Percentiles rank a stretch among this genome's conserved stretches.
phyloP scores from a whole-genome alignment of 2,888 invertebrate genomes.

The Xylota segnis region DNA sequence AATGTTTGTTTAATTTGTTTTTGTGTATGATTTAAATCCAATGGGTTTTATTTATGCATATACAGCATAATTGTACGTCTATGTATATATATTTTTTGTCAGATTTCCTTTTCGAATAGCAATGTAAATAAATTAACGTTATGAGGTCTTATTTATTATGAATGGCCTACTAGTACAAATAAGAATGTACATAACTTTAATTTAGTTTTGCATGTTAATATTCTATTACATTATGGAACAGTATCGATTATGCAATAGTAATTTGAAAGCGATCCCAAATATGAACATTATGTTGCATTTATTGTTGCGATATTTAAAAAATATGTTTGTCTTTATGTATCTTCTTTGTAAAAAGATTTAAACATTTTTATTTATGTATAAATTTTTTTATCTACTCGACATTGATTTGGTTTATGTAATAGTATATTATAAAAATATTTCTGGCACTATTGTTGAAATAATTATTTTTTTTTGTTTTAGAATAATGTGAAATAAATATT shows the following conservation, averaged over 20 bases:
- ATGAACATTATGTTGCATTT: conserved; percentile 8
- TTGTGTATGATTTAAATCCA: neutral
- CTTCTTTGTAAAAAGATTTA: conserved; percentile 70
- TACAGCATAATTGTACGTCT: conserved; percentile 2
- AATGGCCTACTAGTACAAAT: conserved; percentile 36
- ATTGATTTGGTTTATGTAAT: conserved; percentile 64
- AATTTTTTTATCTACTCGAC: conserved; percentile 72
- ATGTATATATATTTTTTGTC: neutral
- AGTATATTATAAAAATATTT: conserved; percentile 82
- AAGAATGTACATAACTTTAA: conserved; percentile 20
- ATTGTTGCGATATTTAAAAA: conserved; percentile 19
- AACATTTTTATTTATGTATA: conserved; percentile 75
- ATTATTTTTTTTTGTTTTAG: conserved; percentile 78
- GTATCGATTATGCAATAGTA: conserved; percentile 9
- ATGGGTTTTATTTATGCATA: neutral
- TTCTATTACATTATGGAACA: conserved; percentile 27
- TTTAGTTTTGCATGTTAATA: conserved; percentile 11
- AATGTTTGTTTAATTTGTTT: no score
- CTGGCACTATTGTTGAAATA: conserved; percentile 85
- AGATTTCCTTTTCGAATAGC: conserved; percentile 22
- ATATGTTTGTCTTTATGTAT: conserved; percentile 55
- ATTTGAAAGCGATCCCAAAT: conserved; percentile 59
- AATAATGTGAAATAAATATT: conserved; percentile 51
- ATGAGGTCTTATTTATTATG: conserved; percentile 20
- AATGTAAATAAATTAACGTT: conserved; percentile 19